Percentiles rank a stretch among this genome's conserved stretches.
Conservation (phyloP, 2,888 invertebrate genomes). For the Lissocephala sabroskyi region DNA sequence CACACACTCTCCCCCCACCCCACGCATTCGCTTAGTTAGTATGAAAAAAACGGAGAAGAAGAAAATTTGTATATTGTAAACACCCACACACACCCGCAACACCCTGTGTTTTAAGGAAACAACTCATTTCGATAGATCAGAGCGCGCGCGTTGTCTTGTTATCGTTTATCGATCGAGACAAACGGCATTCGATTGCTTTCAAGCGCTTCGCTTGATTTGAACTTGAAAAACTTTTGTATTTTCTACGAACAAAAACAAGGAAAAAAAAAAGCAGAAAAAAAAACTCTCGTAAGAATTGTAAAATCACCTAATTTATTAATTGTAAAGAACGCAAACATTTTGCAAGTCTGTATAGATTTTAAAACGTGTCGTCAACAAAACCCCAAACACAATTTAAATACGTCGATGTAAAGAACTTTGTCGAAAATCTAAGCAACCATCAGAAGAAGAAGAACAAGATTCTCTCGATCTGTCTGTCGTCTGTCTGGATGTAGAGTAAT, state of each 20-base stretch:
- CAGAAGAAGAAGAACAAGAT: no score
- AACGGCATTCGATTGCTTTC: no score
- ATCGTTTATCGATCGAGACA: no score
- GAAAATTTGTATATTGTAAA: constrained; percentile 3
- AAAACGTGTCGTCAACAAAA: constrained; percentile 3
- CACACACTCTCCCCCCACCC: neutral
- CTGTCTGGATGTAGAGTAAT: constrained; percentile 18
- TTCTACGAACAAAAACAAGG: neutral
- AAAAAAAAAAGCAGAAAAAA: neutral
- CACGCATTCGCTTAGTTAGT: constrained; percentile 1
- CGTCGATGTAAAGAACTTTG: neutral
- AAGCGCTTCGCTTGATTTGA: neutral
- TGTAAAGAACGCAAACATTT: neutral
- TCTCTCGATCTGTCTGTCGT: no score
- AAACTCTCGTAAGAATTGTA: neutral
- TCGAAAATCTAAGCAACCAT: no score
- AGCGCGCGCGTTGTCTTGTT: neutral
- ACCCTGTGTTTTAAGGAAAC: neutral
- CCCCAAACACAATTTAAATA: constrained; percentile 5
- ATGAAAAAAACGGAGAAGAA: neutral
- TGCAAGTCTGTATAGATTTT: constrained; percentile 8
- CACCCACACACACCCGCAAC: neutral
- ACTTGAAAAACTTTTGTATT: neutral
- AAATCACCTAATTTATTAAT: neutral
- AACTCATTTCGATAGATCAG: neutral